Evolutionary conservation across 2,113 vertebrate genomes (phyloP), one percentile per base, ranked within the genome.

Genomic region (Semicossyphus pulcher): DNA sequence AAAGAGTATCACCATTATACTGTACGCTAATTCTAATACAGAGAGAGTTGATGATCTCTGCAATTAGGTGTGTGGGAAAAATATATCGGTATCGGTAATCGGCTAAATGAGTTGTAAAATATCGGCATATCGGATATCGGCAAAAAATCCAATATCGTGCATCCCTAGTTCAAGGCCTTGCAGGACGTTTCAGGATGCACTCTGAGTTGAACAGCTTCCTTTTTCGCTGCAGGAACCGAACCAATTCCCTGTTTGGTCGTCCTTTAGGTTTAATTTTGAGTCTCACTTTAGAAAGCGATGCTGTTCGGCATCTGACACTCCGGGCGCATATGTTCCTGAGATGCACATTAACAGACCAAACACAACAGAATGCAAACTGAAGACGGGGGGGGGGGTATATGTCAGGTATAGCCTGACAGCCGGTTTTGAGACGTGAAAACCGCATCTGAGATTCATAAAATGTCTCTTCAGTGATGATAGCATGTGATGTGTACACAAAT

Each of bases 151-250:
- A n/a, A n/a, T n/a, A n/a, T n/a, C n/a, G n/a, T n/a, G n/a, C n/a
- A n/a, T n/a, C n/a, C n/a, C n/a, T n/a, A n/a, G n/a, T n/a, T n/a
- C n/a, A 74, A 58, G 34, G 34, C 39, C 15, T 56, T 47, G n/a
- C 14, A 58, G 45, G 52, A 64, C 48, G 49, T 70, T 67, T 60
- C 31, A 31, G 23, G 42, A 75, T 15, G 7, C 51, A 62, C 51
- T 8, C 14, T 36, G 10, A 70, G 23, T n/a, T 29, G 12, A 70
- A 62, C 53, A 53, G 26, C 66, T 37, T 71, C 47, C 4, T 18
- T n/a, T 44, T 65, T 64, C 59, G 15, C 66, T 60, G 20, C 60
- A 64, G 56, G 39, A 62, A 77, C 56, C 32, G 5, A 65, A 37
- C 16, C 68, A 58, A 41, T 60, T 52, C 20, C 36, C 21, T 34